Conservation (phyloP, 2,797 vertebrate genomes). For the Pitangus sulphuratus region DNA sequence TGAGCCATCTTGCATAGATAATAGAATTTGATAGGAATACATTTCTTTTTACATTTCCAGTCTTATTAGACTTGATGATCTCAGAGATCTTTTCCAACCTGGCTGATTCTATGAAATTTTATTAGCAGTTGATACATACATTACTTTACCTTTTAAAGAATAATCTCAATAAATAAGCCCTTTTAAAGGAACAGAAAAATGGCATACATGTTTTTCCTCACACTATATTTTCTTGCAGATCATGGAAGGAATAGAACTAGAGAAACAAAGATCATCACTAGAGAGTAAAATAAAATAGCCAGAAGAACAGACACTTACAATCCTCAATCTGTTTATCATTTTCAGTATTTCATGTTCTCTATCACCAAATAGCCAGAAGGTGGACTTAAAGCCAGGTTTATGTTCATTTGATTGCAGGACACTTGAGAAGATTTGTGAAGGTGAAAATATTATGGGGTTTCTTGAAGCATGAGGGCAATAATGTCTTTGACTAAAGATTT, state of each 20-base stretch:
- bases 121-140: not conserved
- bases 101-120: not conserved
- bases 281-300: not conserved
- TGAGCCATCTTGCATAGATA: not conserved
- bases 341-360: not conserved
- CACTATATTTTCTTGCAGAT: rapidly evolving
- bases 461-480: not conserved
- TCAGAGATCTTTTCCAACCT: too few species aligned
- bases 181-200: not conserved
- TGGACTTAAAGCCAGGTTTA: not conserved
- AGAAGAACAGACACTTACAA: not conserved
- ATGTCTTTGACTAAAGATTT: not conserved
- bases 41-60: not conserved
- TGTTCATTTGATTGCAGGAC: not conserved
- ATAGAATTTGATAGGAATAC: not conserved
- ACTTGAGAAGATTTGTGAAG: not conserved
- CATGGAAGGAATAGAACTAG: not conserved
- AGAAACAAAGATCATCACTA: not conserved
- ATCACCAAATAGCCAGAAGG: not conserved
- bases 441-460: not conserved
- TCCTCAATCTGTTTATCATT: not conserved
- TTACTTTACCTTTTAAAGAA: not conserved
- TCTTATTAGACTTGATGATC: not conserved
- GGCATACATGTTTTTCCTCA: not conserved
- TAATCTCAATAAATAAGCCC: not conserved